Percentiles rank a stretch among this genome's conserved stretches.
phyloP scores from a whole-genome alignment of 92 coral and sea anemone species.

The Umimayanthus kanabou region DNA sequence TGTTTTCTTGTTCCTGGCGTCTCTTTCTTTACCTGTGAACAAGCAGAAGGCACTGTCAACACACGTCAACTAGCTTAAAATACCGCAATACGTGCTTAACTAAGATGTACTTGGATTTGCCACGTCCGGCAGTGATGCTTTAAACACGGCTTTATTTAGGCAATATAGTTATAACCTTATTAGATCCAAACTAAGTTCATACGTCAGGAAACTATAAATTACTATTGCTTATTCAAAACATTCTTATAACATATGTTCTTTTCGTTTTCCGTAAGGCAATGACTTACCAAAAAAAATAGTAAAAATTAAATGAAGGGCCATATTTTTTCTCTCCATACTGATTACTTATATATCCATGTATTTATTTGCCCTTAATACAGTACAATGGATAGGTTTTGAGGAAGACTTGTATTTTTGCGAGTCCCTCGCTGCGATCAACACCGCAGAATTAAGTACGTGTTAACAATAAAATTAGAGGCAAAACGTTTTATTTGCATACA shows the following conservation, averaged over 20 bases:
- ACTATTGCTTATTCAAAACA: not conserved
- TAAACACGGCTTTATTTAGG: slow-evolving; percentile 1
- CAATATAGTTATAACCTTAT: not conserved
- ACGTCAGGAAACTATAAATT: not conserved
- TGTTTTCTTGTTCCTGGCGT: not conserved
- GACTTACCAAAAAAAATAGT: not conserved
- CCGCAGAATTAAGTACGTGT: too few species aligned
- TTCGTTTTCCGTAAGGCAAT: not conserved
- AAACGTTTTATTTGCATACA: not conserved
- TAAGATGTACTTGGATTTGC: not conserved
- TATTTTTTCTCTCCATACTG: not conserved
- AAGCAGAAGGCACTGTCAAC: not conserved
- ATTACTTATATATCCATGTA: not conserved
- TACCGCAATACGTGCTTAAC: not conserved
- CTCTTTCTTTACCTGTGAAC: slow-evolving; percentile 2
- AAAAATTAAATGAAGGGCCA: not conserved
- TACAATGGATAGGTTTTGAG: not conserved
- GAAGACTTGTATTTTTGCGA: not conserved
- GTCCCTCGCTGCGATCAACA: too few species aligned
- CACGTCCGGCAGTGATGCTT: not conserved
- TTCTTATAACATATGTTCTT: not conserved
- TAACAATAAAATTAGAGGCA: not conserved
- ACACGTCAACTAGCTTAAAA: not conserved
- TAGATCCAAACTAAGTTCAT: not conserved
- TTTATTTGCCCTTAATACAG: not conserved